Evolutionary conservation across 2,113 vertebrate genomes (phyloP), one percentile per base, ranked within the genome.

Genomic region (Psilopsiagon aymara): DNA sequence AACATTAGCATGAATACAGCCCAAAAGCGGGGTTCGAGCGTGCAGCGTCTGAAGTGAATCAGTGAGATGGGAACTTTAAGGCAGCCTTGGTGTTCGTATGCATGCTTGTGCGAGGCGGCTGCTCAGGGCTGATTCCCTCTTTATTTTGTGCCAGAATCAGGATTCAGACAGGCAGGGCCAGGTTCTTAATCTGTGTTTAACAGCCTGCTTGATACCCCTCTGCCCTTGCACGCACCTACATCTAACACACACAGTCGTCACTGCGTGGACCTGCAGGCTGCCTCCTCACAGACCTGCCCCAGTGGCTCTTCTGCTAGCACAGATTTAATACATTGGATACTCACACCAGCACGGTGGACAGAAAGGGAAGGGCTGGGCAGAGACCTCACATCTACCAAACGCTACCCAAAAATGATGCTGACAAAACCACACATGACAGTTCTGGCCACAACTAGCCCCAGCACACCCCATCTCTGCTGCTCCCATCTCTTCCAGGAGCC

Each of bases 1-100:
- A 98, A 97, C 97, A 98, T 97, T 95, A 97, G 96, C 97, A 97
- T 77, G 97, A 98, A 97, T 94, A 41, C 51, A 97, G 95, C 95
- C 96, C 96, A 95, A 96, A 95, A 91, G 92, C 86, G 24, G 51
- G 95, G 96, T 95, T 92, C 23, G 77, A 96, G 97, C 95, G 74
- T 11, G 19, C 95, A 44, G 80, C 3, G 3, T 62, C 93, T 98
- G 96, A 92, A 97, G 97, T 69, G 89, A 97, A 97, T 76, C 91
- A 47, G 94, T 39, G 46, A 94, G 96, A 95, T 2, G 21, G 92
- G 90, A 97, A 97, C 96, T 98, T 96, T 71, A 89, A 94, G 85
- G 88, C 82, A 43, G 70, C 52, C 95, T 80, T 43, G 9, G 17
- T 5, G 83, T 81, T 74, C 2, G 6, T 53, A 6, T 7, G 27